Base-by-base conservation (phyloP, 2,113 vertebrate genomes). In the Ornithorhynchus anatinus region DNA sequence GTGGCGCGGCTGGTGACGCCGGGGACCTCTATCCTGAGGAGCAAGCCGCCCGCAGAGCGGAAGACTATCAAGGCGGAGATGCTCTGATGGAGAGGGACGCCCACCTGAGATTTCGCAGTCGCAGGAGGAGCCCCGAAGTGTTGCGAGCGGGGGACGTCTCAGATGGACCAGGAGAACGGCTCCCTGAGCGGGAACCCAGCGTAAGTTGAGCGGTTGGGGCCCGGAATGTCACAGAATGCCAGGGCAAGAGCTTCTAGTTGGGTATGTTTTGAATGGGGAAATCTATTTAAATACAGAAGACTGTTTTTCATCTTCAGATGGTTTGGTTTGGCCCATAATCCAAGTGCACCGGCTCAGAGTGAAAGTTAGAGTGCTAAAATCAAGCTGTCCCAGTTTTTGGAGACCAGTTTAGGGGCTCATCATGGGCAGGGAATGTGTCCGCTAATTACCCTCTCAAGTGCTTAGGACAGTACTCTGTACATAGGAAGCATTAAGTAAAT, bases 201-300 rank as follows among this genome's bases (percentile, higher is more conserved):
- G 89, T 91, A 88, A 58, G 76, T 80, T 68, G n/a, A 45, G 77
- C 51, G n/a, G 16, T 45, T 37, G 36, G n/a, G n/a, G n/a, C n/a
- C n/a, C n/a, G n/a, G n/a, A n/a, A n/a, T n/a, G n/a, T n/a, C n/a
- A n/a, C n/a, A n/a, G n/a, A n/a, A n/a, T n/a, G n/a, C n/a, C n/a
- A n/a, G n/a, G n/a, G n/a, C n/a, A n/a, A n/a, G n/a, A n/a, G n/a
- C n/a, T n/a, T n/a, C n/a, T n/a, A n/a, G n/a, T n/a, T n/a, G n/a
- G n/a, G n/a, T n/a, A n/a, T n/a, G n/a, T n/a, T n/a, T n/a, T n/a
- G n/a, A n/a, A n/a, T n/a, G n/a, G n/a, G n/a, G n/a, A n/a, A n/a
- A n/a, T n/a, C n/a, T n/a, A n/a, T n/a, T n/a, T n/a, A n/a, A n/a
- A n/a, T n/a, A n/a, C n/a, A n/a, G n/a, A n/a, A n/a, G n/a, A n/a